Percentiles rank a stretch among this genome's conserved stretches.
These are phyloP conservation scores for Hirtodrosophila alboralis DNA, from an alignment of 2,888 invertebrate species.

Conservation along the genomic window DNA sequence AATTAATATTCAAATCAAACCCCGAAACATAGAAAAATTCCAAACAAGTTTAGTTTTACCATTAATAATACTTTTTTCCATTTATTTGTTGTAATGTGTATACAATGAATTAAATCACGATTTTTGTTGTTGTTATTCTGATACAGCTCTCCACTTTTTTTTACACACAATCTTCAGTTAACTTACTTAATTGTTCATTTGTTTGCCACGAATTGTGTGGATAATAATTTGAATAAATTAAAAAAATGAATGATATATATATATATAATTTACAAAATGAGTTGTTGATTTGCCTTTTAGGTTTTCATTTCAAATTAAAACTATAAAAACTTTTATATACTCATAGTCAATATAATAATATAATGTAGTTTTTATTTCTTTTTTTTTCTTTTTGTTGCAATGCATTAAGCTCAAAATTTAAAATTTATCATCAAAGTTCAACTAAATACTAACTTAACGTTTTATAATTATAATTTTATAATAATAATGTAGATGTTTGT, in stretches of 20 bases:
- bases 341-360: slow-evolving; percentile 14
- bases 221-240: slow-evolving; percentile 50
- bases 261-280: slow-evolving; percentile 62
- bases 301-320: slow-evolving; percentile 49
- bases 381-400: no score
- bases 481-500: slow-evolving; percentile 32
- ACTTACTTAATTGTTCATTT: slow-evolving; percentile 49
- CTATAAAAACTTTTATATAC: slow-evolving; percentile 16
- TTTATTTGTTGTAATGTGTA: slow-evolving; percentile 71
- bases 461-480: slow-evolving; percentile 46
- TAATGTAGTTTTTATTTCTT: no score
- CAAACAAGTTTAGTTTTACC: slow-evolving; percentile 35
- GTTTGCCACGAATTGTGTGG: slow-evolving; percentile 36
- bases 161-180: slow-evolving; percentile 52
- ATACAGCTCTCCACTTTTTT: slow-evolving; percentile 46
- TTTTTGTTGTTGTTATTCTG: slow-evolving; percentile 61
- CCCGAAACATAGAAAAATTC: no score
- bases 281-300: slow-evolving; percentile 27
- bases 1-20: no score
- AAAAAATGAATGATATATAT: slow-evolving; percentile 53
- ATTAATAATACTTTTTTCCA: slow-evolving; percentile 73
- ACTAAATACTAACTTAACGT: slow-evolving; percentile 21
- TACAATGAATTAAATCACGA: slow-evolving; percentile 73
- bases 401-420: slow-evolving; percentile 26
- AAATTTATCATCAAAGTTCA: slow-evolving; percentile 18